Percentiles rank a stretch among this genome's conserved stretches.
These are phyloP conservation scores for Charina bottae DNA, from an alignment of 2,113 vertebrate genomes.

Conservation along the genomic window DNA sequence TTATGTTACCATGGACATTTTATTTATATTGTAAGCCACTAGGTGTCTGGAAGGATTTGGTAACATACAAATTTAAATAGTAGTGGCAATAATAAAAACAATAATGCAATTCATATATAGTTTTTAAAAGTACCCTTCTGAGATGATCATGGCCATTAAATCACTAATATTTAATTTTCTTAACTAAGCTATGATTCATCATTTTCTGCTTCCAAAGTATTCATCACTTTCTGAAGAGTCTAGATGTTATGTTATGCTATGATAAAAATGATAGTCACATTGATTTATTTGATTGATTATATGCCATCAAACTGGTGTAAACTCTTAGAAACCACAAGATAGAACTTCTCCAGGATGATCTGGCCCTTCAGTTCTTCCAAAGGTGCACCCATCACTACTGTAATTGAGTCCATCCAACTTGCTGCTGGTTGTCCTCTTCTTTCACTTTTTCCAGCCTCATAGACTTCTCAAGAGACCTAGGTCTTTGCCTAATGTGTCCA, in stretches of 20 bases:
- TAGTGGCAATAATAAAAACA: not conserved
- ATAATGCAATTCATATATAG: too few relatives aligned
- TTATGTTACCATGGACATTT: too few relatives aligned
- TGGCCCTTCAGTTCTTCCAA: not conserved
- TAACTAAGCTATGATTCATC: not conserved
- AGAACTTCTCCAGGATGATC: not conserved
- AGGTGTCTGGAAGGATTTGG: not conserved
- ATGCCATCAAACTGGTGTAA: not conserved
- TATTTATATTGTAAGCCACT: not conserved
- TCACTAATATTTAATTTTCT: not conserved
- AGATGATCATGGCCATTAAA: not conserved
- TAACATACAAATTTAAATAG: not conserved
- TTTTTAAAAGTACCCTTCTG: not conserved
- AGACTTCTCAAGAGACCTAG: not conserved
- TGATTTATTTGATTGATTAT: not conserved
- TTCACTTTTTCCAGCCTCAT: not conserved
- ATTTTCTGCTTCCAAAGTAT: not conserved
- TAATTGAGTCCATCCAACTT: not conserved
- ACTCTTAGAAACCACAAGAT: not conserved
- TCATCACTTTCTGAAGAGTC: not conserved
- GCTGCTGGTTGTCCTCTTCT: not conserved
- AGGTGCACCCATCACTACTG: not conserved
- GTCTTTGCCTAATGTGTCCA: not conserved
- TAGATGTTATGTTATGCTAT: not conserved
- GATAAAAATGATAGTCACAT: not conserved